Percentiles rank a stretch among this genome's conserved stretches.
Evolutionary conservation across 2,888 invertebrate species (phyloP).

Genomic region (Diadegma fenestrale): DNA sequence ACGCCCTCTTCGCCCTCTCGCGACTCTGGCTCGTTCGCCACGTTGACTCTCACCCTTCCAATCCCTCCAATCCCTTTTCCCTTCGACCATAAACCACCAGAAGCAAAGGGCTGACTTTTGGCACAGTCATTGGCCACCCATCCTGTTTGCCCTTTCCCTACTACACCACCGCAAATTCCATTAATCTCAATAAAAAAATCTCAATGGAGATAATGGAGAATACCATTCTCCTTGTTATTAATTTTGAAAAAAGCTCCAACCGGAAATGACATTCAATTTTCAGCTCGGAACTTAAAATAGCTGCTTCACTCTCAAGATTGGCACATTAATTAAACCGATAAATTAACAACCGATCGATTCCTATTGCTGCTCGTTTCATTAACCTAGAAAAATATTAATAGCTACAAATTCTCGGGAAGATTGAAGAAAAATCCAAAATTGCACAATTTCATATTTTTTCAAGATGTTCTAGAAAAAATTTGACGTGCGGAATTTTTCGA

Average conservation of each 20-base stretch:
- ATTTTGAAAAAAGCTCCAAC: not conserved
- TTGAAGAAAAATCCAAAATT: too few relatives aligned
- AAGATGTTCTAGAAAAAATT: too few relatives aligned
- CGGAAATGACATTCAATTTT: not conserved
- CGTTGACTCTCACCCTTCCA: constrained; percentile 60
- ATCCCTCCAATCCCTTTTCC: constrained; percentile 66
- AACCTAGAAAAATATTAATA: too few relatives aligned
- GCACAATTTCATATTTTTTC: too few relatives aligned
- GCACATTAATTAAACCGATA: not conserved
- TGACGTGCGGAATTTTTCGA: too few relatives aligned
- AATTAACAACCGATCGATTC: too few relatives aligned
- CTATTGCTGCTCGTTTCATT: too few relatives aligned
- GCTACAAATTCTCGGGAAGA: too few relatives aligned
- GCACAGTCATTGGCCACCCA: constrained; percentile 59
- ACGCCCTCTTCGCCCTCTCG: constrained; percentile 79
- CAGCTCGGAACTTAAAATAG: not conserved
- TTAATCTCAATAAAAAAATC: constrained; percentile 37
- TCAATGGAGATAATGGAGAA: not conserved
- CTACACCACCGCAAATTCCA: constrained; percentile 21
- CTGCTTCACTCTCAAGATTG: too few relatives aligned
- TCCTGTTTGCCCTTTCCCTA: not conserved
- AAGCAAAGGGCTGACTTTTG: constrained; percentile 17
- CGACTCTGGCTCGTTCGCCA: constrained; percentile 71
- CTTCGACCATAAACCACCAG: constrained; percentile 61
- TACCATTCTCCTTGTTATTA: not conserved